Base-by-base conservation (phyloP, 1,140 invertebrate species). In the Babylonia areolata region DNA sequence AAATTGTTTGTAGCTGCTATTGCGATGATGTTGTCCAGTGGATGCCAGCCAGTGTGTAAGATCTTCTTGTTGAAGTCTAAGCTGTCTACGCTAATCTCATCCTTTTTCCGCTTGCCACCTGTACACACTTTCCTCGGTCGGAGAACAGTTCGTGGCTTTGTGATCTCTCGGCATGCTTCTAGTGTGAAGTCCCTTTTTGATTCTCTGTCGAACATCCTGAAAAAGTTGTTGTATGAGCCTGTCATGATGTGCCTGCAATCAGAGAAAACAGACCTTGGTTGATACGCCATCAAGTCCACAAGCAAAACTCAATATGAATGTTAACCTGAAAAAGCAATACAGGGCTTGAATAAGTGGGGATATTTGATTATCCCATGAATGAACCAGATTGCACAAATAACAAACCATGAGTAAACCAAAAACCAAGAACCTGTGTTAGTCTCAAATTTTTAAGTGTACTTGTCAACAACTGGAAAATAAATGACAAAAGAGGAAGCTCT, bases 11-110 rank as follows among this genome's bases (percentile, higher is more conserved):
- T 99, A 90, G 99, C 99, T 54, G 99, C 99, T 51, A 99, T 98
- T 77, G 99, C 99, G 86, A 99, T 98, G 85, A 99, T 98, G 95
- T 99, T 99, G 85, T 95, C 98, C 93, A 96, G 96, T 31, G 99
- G 99, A 96, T 99, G 99, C 99, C 99, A 99, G 90, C 98, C 98
- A 39, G 98, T 99, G 95, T 99, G 99, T 87, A 99, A 95, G 90
- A 99, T 99, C 96, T 99, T 99, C 95, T 99, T 99, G 94, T 98
- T 99, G 95, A 99, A 99, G 95, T 99, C 99, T 93, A 99, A 95
- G 95, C 98, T 98, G 94, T 99, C 99, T 58, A 99, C 98, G 95
- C 97, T 98, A 93, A 99, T 99, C 95, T 99, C 99, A 95, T 99
- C 99, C 95, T 99, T 99, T 96, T 99, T 99, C 93, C 98, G 96